Base-by-base conservation (phyloP, 2,888 invertebrate genomes). In the Ochropleura leucogaster region DNA sequence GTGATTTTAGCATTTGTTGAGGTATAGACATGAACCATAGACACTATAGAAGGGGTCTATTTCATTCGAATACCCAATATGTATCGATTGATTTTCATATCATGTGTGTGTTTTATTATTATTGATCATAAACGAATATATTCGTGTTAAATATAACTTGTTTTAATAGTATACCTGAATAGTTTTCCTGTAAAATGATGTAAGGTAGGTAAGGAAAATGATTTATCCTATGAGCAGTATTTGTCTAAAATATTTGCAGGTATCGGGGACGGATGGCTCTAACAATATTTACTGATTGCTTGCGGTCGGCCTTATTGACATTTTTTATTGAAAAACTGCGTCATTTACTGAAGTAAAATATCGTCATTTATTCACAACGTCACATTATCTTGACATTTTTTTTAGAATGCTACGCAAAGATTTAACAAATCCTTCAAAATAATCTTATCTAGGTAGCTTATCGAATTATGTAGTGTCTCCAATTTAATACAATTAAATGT, bases 211-310 rank as follows among this genome's bases (percentile, higher is more conserved):
- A 47, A 67, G 57, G 81, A 74, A 74, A 75, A 75, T 53, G 51
- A 47, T n/a, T 30, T 14, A 5, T n/a, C 12, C 18, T 20, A 42
- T 53, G 18, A 49, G 46, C 20, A 12, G 18, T 78, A 65, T 69
- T 75, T 69, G 62, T 44, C 4, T 20, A 62, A 80, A 79, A 42
- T 20, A 75, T 66, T 80, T 75, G 65, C 65, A 75, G 65, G 60
- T 47, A 53, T 40, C 44, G 51, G 49, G 65, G 65, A 74, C 65
- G 42, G 40, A 62, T 66, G 47, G 62, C 44, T 74, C 18, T 20
- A 53, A 57, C 14, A 75, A 81, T 70, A 79, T 75, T 75, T 70
- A 47, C 69, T 53, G 53, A 76, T 70, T 20, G n/a, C 47, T 63
- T 40, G 30, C 4, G 55, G 55, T 46, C 42, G 20, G 46, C 44